Evolutionary conservation across 2,113 vertebrate species (phyloP), one percentile per base, ranked within the genome.

Genomic region (Rallus limicola): DNA sequence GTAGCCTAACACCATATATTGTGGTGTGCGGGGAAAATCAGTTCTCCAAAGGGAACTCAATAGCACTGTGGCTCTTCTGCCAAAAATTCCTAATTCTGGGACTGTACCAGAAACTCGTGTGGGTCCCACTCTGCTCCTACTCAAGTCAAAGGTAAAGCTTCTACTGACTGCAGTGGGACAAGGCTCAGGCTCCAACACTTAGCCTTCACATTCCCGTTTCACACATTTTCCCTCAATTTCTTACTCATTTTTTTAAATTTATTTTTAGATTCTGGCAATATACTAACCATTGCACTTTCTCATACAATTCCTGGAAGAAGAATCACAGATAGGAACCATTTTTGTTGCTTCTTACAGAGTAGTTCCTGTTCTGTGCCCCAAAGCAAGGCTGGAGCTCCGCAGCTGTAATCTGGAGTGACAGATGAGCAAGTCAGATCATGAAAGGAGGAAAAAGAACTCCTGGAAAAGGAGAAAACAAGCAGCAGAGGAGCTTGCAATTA

Each of bases 391-490:
- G 90, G 91, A 94, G 79, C 84, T 94, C 78, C 50, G 78, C 77
- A 88, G 75, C 46, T 81, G 60, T 90, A 83, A 95, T 91, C 46
- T 52, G 60, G 62, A 88, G 55, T 85, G 88, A 95, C 93, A 95
- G 90, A 86, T 80, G 82, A 93, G 76, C 96, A 96, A 97, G 95
- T 89, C 71, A 81, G 69, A 89, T 96, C 96, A 93, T 67, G 91
- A 97, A 74, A 82, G 50, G 34, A 94, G 65, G 46, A 44, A 67
- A 92, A 77, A 89, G 72, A 84, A 52, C 38, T 87, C 59, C 44
- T 83, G 77, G 75, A 86, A 93, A 88, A 90, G 13, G 42, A 90
- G 87, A 75, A 86, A 90, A 82, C 21, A 79, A 40, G 52, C 50
- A 84, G 58, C 91, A 72, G 48, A 85, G 67, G 62, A 93, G 9